These are phyloP conservation scores for Trissolcus japonicus DNA, from an alignment of 2,888 invertebrate genomes.

Conservation along the genomic window DNA sequence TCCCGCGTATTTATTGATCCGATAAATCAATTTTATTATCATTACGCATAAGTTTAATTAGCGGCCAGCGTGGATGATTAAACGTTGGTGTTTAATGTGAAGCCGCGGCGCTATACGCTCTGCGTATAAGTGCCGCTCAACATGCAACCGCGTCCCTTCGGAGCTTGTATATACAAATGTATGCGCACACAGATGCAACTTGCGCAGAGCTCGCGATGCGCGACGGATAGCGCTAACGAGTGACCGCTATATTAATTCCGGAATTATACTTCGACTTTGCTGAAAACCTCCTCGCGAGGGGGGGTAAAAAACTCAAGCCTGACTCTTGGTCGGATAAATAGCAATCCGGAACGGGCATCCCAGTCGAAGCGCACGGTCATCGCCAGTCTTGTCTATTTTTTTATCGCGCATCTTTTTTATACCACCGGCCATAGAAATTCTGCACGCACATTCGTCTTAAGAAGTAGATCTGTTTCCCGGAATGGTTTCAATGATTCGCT, in stretches of 20 bases:
- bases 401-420: background rate
- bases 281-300: conserved; percentile 41
- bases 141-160: conserved; percentile 50
- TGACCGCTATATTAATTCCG: conserved; percentile 69
- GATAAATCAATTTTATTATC: conserved; percentile 56
- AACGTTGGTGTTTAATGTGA: conserved; percentile 45
- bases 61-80: conserved; percentile 53
- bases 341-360: conserved; percentile 42
- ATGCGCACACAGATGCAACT: conserved; percentile 57
- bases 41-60: conserved; percentile 53
- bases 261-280: conserved; percentile 62
- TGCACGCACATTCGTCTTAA: conserved; percentile 2
- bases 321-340: conserved; percentile 25
- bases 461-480: background rate
- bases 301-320: conserved; percentile 44
- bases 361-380: conserved; percentile 7
- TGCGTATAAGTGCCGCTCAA: conserved; percentile 44
- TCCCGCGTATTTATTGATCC: conserved; percentile 52
- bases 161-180: conserved; percentile 36
- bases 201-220: conserved; percentile 61
- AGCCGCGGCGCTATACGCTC: conserved; percentile 23
- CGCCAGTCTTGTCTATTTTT: conserved; percentile 11
- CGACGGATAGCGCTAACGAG: conserved; percentile 61
- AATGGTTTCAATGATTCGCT: too few species aligned
- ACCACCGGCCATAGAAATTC: background rate